Evolutionary conservation across 37 sponge, comb jelly and placozoan genomes (phyloP), one percentile per base, ranked within the genome.

Genomic region (Haliclona indistincta): DNA sequence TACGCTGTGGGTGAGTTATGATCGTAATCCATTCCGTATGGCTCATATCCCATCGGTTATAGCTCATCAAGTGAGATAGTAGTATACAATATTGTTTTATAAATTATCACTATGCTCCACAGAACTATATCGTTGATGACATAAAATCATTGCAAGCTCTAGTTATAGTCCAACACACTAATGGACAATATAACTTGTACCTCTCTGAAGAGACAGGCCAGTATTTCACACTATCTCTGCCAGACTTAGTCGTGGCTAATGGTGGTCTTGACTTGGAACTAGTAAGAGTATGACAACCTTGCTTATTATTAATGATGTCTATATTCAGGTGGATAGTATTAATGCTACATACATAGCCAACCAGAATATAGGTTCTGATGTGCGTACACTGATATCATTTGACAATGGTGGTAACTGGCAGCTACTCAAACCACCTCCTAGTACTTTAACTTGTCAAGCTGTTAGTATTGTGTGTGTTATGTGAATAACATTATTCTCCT

Each of bases 341-440:
- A 82, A 86, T 60, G 86, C 88, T 0, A 91, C 87, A 15, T 36
- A 77, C 17, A 68, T 91, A 54, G 88, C 88, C 23, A 91, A 91
- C 63, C 87, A 82, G 71, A 64, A 82, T 43, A 70, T 91, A 5
- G 66, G 73, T 8, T n/a, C 43, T 0, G 28, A 29, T 25, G 65
- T 70, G n/a, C 45, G 88, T 29, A 91, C 88, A 26, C 40, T 86
- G 26, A 82, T 91, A 51, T 76, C 87, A 0, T 77, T 86, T 23
- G 79, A 91, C 61, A 81, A 78, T 72, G 92, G 92, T 63, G 92
- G 81, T 0, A 69, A 79, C 25, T 91, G 92, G 92, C 63, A 79
- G 1, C 34, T 78, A 26, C 38, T 90, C 26, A 37, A 38, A 20
- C 66, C 81, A 25, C 80, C 80, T 4, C 6, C 56, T n/a, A 35